A percentile compares a stretch with the other conserved stretches of the same genome.
phyloP scores from a whole-genome alignment of 1,140 invertebrate genomes.

The Aleiodes sp. region DNA sequence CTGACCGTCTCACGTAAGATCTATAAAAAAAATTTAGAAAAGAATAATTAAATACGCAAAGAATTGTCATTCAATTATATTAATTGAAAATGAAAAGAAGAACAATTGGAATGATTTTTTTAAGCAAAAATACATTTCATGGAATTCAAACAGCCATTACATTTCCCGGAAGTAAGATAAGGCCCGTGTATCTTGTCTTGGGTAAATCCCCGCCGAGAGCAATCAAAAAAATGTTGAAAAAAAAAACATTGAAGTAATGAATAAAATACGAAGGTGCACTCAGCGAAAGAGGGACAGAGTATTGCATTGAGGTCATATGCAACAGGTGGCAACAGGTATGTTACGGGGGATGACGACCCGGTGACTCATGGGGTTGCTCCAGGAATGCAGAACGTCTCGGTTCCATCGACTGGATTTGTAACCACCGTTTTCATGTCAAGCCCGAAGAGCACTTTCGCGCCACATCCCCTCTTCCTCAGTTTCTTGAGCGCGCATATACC shows the following conservation, averaged over 20 bases:
- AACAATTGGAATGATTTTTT: neutral
- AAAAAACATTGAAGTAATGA: too few species aligned
- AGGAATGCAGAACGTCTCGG: conserved; percentile 47
- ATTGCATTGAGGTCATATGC: conserved; percentile 27
- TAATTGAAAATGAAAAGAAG: neutral
- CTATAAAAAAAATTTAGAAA: too few species aligned
- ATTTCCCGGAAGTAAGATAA: neutral
- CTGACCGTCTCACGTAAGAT: too few species aligned
- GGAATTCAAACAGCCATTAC: neutral
- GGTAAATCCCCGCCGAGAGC: neutral
- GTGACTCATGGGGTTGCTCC: conserved; percentile 54
- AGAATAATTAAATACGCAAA: too few species aligned
- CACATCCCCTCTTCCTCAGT: neutral
- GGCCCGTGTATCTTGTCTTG: neutral
- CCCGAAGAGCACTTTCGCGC: neutral
- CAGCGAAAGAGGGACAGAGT: neutral
- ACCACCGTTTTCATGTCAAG: neutral
- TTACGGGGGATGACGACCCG: conserved; percentile 47
- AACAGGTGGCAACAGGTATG: conserved; percentile 56
- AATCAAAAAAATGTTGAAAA: neutral
- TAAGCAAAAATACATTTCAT: too few species aligned
- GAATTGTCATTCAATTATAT: too few species aligned
- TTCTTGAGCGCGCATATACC: neutral
- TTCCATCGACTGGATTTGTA: too few species aligned
- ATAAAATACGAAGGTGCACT: too few species aligned